Percentiles rank a stretch among this genome's conserved stretches.
These are phyloP conservation scores for Diachasmimorpha longicaudata DNA, from an alignment of 1,140 invertebrate species.

Conservation along the genomic window DNA sequence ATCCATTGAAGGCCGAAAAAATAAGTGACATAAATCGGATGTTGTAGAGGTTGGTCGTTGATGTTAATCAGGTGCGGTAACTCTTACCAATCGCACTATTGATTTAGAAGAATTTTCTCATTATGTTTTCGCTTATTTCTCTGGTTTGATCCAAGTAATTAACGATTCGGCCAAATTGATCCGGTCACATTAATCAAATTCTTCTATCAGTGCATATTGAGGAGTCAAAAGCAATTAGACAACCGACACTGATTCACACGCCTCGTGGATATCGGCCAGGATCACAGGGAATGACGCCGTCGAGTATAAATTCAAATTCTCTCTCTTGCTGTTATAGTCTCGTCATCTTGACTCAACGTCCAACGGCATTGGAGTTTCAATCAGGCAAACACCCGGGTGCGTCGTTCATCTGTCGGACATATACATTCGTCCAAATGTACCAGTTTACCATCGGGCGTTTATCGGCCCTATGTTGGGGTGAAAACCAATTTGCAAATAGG, in stretches of 20 bases:
- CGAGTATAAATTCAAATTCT: background rate
- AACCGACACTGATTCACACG: background rate
- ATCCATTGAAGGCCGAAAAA: background rate
- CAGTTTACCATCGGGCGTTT: conserved; percentile 3
- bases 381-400: conserved; percentile 27
- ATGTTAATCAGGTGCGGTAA: too few relatives aligned
- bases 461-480: conserved; percentile 12
- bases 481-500: conserved; percentile 38
- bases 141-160: too few relatives aligned
- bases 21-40: background rate
- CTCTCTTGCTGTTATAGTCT: background rate
- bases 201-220: background rate
- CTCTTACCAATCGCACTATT: too few relatives aligned
- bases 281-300: background rate
- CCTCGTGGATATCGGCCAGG: background rate
- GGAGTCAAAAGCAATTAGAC: background rate
- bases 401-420: conserved; percentile 31
- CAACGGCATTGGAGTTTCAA: conserved; percentile 31
- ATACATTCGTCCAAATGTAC: background rate
- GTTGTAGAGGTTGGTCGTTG: too few relatives aligned
- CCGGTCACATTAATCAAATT: too few relatives aligned
- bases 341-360: conserved; percentile 19
- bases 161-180: too few relatives aligned
- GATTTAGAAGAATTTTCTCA: too few relatives aligned
- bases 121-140: too few relatives aligned